Percentiles rank a stretch among this genome's conserved stretches.
Evolutionary conservation across 2,888 invertebrate species (phyloP).

Genomic region (Torymus auratus): DNA sequence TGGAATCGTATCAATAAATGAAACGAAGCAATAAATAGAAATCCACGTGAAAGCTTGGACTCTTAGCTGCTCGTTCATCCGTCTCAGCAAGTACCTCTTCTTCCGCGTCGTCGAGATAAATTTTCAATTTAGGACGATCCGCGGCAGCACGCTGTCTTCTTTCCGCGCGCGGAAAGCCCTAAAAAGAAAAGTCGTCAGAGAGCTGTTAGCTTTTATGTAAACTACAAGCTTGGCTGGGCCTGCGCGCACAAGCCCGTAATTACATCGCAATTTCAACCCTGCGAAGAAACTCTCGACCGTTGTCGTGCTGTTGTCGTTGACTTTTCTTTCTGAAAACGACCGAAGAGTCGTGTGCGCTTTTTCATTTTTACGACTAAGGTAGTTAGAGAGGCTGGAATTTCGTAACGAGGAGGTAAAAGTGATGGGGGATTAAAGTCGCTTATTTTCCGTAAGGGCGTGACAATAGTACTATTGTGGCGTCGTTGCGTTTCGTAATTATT

Average conservation of each 20-base stretch:
- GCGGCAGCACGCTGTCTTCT: not conserved
- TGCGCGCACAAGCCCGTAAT: constrained; percentile 27
- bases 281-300: constrained; percentile 5
- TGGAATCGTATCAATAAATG: no score
- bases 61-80: not conserved
- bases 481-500: not conserved
- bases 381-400: constrained; percentile 9
- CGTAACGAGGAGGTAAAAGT: constrained; percentile 14
- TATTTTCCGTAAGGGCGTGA: not conserved
- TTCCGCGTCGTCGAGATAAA: constrained; percentile 25
- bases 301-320: constrained; percentile 1
- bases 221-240: constrained; percentile 47
- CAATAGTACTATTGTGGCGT: not conserved
- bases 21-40: no score
- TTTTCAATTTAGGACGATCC: constrained; percentile 51
- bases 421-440: not conserved
- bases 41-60: not conserved
- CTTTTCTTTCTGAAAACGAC: not conserved
- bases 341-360: not conserved
- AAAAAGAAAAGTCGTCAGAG: constrained; percentile 14
- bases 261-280: constrained; percentile 43
- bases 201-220: constrained; percentile 47
- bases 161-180: not conserved
- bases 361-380: not conserved
- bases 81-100: not conserved